phyloP scores from a whole-genome alignment of 2,797 vertebrate genomes.

The Iguana delicatissima region DNA sequence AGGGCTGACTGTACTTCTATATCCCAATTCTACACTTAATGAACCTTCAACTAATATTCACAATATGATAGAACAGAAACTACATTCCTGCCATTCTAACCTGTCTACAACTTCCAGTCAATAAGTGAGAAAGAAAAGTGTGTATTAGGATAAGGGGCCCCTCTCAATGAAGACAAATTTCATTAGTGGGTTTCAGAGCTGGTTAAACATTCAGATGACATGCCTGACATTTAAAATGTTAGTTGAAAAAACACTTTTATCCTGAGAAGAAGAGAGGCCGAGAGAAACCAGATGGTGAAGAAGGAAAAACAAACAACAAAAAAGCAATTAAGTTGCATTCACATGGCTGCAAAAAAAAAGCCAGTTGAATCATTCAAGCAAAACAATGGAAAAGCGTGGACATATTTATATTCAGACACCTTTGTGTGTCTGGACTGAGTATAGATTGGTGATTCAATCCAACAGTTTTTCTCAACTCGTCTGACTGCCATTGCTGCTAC shows the following conservation, averaged over 20 bases:
- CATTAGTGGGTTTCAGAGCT: constrained; percentile 54
- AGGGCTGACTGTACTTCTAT: neutral
- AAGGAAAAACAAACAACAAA: constrained; percentile 58
- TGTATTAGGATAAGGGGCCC: constrained; percentile 36
- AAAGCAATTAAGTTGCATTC: constrained; percentile 67
- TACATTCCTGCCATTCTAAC: constrained; percentile 72
- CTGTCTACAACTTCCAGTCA: constrained; percentile 68
- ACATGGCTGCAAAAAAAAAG: constrained; percentile 49
- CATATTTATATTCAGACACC: neutral
- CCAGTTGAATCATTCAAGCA: constrained; percentile 28
- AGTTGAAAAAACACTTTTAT: constrained; percentile 55
- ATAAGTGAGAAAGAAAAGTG: constrained; percentile 9
- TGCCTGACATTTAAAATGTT: constrained; percentile 56
- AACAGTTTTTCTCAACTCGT: neutral
- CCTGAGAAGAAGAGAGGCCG: constrained; percentile 21
- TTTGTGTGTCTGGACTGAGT: neutral
- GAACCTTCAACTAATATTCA: constrained; percentile 66
- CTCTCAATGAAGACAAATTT: constrained; percentile 60
- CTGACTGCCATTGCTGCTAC: too few species aligned
- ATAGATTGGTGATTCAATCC: neutral
- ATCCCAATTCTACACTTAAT: constrained; percentile 57
- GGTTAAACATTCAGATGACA: constrained; percentile 52
- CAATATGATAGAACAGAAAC: constrained; percentile 64
- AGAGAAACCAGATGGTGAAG: constrained; percentile 55
- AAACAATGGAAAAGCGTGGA: neutral